Conservation (phyloP, 2,113 vertebrate species). For the Tetraodon nigroviridis region DNA sequence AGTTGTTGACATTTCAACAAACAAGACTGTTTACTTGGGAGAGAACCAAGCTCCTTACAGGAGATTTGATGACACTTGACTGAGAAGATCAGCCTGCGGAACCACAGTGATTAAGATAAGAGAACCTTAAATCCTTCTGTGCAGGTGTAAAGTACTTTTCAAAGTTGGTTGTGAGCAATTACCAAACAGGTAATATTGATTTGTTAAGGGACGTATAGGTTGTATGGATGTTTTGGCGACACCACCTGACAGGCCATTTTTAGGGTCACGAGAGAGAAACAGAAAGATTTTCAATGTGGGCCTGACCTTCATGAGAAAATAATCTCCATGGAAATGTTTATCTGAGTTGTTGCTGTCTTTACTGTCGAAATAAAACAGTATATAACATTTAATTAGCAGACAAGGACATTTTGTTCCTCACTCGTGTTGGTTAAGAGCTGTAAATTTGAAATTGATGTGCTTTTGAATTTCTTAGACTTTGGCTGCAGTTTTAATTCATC, state of each 20-base stretch:
- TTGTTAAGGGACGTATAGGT: not conserved
- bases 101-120: slow-evolving; percentile 31
- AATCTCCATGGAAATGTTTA: not conserved
- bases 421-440: too few species aligned
- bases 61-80: slow-evolving; percentile 55
- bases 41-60: slow-evolving; percentile 51
- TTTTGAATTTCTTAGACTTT: too few species aligned
- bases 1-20: slow-evolving; percentile 33
- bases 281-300: too few species aligned
- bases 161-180: not conserved
- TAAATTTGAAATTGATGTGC: too few species aligned
- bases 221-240: too few species aligned
- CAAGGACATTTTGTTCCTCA: too few species aligned
- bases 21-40: slow-evolving; percentile 41
- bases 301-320: too few species aligned
- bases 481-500: too few species aligned
- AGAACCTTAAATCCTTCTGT: slow-evolving; percentile 33
- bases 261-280: too few species aligned
- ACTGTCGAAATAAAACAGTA: not conserved
- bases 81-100: slow-evolving; percentile 41
- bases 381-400: too few species aligned
- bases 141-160: slow-evolving; percentile 39
- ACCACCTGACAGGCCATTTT: too few species aligned
- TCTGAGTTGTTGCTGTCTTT: slow-evolving; percentile 7
- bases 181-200: not conserved